These are phyloP conservation scores for Mesitornis unicolor DNA, from an alignment of 2,113 vertebrate species.

Conservation along the genomic window DNA sequence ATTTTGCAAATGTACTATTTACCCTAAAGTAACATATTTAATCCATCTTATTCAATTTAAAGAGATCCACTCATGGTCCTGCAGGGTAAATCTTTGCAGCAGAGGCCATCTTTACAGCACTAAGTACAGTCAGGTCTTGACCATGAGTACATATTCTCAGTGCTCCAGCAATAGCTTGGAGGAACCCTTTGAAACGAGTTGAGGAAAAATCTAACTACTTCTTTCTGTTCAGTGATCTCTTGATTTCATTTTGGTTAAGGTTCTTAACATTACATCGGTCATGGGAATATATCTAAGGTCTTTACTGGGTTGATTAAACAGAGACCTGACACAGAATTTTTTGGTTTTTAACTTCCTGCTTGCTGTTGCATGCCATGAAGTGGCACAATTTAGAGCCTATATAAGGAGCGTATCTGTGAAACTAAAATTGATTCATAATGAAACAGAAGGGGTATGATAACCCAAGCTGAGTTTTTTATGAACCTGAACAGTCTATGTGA, in stretches of 20 bases:
- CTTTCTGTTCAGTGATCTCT: background rate
- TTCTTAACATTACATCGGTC: rapidly evolving
- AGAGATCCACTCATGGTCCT: background rate
- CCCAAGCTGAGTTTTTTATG: background rate
- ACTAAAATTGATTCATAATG: background rate
- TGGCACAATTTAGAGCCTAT: background rate
- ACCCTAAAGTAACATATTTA: background rate
- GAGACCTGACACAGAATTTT: background rate
- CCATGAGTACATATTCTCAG: background rate
- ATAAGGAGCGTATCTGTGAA: background rate
- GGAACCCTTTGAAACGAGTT: background rate
- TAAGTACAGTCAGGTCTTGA: background rate
- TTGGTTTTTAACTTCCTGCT: background rate
- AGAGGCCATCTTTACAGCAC: background rate
- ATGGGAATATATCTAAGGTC: background rate
- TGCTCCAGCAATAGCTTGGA: background rate
- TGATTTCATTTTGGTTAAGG: background rate
- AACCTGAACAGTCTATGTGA: background rate
- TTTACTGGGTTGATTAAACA: background rate
- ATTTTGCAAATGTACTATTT: background rate
- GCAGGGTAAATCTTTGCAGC: background rate
- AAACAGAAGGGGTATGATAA: background rate
- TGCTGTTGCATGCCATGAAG: background rate
- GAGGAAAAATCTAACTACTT: background rate
- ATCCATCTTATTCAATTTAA: background rate